A percentile compares a stretch with the other conserved stretches of the same genome.
Evolutionary conservation across 2,113 vertebrate species (phyloP).

Genomic region (Oryzias curvinotus): DNA sequence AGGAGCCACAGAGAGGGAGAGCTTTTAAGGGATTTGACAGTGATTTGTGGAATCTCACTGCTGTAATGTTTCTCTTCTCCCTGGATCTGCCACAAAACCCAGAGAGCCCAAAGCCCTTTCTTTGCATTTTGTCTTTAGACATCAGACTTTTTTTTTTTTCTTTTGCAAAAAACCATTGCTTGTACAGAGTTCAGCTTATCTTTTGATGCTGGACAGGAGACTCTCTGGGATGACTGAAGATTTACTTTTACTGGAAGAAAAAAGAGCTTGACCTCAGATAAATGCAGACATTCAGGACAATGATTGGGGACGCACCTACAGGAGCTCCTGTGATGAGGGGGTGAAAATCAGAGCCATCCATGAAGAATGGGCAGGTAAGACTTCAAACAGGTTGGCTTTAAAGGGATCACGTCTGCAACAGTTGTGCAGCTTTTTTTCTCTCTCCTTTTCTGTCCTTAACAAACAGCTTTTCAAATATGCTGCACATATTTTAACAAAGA

Average conservation of each 20-base stretch:
- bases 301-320: constrained; percentile 45
- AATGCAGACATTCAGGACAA: constrained; percentile 42
- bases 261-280: constrained; percentile 40
- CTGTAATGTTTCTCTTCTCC: constrained; percentile 67
- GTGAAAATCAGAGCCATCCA: constrained; percentile 40
- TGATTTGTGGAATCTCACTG: constrained; percentile 78
- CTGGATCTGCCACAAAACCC: constrained; percentile 48
- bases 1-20: constrained; percentile 43
- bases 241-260: constrained; percentile 43
- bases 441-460: background rate
- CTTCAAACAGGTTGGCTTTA: background rate
- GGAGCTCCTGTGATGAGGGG: constrained; percentile 39
- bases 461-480: no score
- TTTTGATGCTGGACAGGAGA: constrained; percentile 32
- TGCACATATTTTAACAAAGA: no score
- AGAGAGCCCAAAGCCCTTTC: constrained; percentile 40
- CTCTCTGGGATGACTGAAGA: constrained; percentile 65
- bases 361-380: constrained; percentile 70
- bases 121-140: constrained; percentile 32
- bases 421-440: background rate
- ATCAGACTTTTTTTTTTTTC: constrained; percentile 10
- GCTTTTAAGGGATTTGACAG: constrained; percentile 83
- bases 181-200: constrained; percentile 19
- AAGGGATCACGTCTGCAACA: background rate
- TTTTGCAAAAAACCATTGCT: constrained; percentile 11